phyloP scores from a whole-genome alignment of 2,888 invertebrate genomes.

The Drosophila pseudotalamancana region DNA sequence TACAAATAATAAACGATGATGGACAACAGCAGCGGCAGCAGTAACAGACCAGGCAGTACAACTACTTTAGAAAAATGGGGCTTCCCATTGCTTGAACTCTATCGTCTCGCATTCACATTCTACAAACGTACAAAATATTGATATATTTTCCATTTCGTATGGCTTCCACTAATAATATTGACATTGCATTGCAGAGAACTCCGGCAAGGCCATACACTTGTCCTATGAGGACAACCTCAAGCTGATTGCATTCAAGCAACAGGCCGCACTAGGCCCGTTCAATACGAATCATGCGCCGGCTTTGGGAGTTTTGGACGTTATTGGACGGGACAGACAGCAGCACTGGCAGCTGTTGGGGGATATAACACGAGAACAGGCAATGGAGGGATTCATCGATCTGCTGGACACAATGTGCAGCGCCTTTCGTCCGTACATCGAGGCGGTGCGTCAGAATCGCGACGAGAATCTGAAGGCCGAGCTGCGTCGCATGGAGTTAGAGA shows the following conservation, averaged over 20 bases:
- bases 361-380: conserved; percentile 93
- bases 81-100: conserved; percentile 91
- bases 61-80: conserved; percentile 86
- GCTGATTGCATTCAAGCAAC: conserved; percentile 96
- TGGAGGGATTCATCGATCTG: conserved; percentile 95
- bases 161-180: conserved; percentile 31
- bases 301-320: conserved; percentile 96
- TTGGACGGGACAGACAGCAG: conserved; percentile 95
- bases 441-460: conserved; percentile 94
- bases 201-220: conserved; percentile 97
- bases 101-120: conserved; percentile 94
- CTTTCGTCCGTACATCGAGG: conserved; percentile 95
- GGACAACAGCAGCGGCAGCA: conserved; percentile 19
- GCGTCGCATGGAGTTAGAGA: conserved; percentile 78
- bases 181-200: conserved; percentile 89
- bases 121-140: conserved; percentile 92
- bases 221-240: conserved; percentile 97
- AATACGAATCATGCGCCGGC: conserved; percentile 90
- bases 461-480: conserved; percentile 88
- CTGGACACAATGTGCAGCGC: conserved; percentile 94
- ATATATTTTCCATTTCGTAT: conserved; percentile 23
- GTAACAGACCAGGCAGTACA: conserved; percentile 17
- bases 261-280: conserved; percentile 93
- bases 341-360: conserved; percentile 97
- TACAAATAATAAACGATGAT: conserved; percentile 8